These are phyloP conservation scores for Mormyrus lacerda DNA, from an alignment of 2,113 vertebrate species.

Conservation along the genomic window DNA sequence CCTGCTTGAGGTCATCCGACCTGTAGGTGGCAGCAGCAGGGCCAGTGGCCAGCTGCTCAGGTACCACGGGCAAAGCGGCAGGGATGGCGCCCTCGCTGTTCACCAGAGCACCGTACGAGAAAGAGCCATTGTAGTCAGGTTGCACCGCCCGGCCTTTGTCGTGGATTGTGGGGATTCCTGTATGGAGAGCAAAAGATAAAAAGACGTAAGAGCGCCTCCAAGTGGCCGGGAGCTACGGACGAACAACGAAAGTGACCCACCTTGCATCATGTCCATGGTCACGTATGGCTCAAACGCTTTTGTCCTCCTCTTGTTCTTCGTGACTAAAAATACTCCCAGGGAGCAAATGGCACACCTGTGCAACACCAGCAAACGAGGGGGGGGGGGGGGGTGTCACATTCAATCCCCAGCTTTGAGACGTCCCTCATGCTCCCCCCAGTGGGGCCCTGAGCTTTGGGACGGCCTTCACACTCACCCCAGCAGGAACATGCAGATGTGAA, in stretches of 20 bases:
- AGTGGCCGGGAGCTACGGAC: background rate
- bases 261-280: conserved; percentile 85
- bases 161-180: conserved; percentile 85
- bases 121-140: conserved; percentile 80
- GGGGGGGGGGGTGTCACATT: background rate
- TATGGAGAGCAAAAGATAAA: background rate
- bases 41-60: conserved; percentile 55
- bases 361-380: background rate
- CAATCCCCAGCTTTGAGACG: background rate
- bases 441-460: conserved; percentile 53
- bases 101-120: conserved; percentile 86
- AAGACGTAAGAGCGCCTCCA: background rate
- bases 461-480: conserved; percentile 73
- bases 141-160: conserved; percentile 76
- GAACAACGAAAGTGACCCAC: conserved; percentile 50
- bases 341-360: conserved; percentile 76
- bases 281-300: conserved; percentile 88
- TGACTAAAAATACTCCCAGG: conserved; percentile 85
- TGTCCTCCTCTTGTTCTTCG: conserved; percentile 72
- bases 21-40: conserved; percentile 45
- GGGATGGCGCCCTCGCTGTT: conserved; percentile 75
- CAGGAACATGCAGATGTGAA: conserved; percentile 88
- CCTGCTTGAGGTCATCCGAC: conserved; percentile 65
- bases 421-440: conserved; percentile 71
- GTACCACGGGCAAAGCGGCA: conserved; percentile 59